Percentiles rank a stretch among this genome's conserved stretches.
Conservation (phyloP, 2,888 invertebrate genomes). For the Cordylochernes scorpioides region DNA sequence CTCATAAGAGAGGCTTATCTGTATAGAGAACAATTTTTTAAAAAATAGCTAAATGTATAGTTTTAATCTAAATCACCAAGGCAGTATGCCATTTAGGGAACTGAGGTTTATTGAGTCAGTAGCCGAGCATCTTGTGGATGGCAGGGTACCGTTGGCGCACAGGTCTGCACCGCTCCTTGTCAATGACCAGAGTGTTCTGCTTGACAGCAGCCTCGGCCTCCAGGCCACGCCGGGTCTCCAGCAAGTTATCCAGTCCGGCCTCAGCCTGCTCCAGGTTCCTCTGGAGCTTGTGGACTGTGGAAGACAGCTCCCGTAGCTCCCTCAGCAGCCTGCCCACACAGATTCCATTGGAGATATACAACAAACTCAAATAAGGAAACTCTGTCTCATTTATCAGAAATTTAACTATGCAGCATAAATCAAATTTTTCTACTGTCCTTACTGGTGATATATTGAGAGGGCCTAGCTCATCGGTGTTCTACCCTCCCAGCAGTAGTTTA, state of each 20-base stretch:
- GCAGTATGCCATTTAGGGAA: too few relatives aligned
- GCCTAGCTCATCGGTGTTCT: too few relatives aligned
- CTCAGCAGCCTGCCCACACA: slow-evolving; percentile 15
- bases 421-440: too few relatives aligned
- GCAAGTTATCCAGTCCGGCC: slow-evolving; percentile 28
- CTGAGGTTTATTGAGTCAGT: too few relatives aligned
- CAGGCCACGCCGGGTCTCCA: slow-evolving; percentile 31
- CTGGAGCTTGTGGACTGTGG: slow-evolving; percentile 15
- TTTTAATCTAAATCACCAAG: too few relatives aligned
- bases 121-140: slow-evolving; percentile 35
- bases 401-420: too few relatives aligned
- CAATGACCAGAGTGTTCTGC: slow-evolving; percentile 39
- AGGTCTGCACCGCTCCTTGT: slow-evolving; percentile 35
- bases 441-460: too few relatives aligned
- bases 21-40: too few relatives aligned
- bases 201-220: slow-evolving; percentile 42
- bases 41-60: too few relatives aligned
- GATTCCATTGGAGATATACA: background rate
- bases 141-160: slow-evolving; percentile 42
- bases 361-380: too few relatives aligned
- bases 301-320: slow-evolving; percentile 16
- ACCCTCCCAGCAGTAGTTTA: too few relatives aligned
- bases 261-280: slow-evolving; percentile 39
- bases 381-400: background rate
- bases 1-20: too few relatives aligned